phyloP scores from a whole-genome alignment of 2,888 invertebrate genomes.

The Subacronicta megacephala region DNA sequence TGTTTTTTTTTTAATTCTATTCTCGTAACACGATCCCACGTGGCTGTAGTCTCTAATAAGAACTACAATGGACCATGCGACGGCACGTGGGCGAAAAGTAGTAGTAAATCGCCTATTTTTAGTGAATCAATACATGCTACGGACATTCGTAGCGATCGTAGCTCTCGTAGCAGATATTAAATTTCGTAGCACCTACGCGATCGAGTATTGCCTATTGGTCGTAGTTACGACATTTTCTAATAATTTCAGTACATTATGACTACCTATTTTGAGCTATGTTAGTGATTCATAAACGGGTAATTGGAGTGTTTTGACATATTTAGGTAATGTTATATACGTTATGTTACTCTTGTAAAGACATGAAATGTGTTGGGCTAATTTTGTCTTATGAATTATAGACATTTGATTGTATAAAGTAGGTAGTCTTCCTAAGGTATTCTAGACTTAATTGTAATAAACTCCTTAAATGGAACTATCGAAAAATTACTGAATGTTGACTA shows the following conservation, averaged over 20 bases:
- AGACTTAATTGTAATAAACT: too few species aligned
- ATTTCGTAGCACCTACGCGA: constrained; percentile 21
- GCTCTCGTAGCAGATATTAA: constrained; percentile 6
- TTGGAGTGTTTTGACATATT: neutral
- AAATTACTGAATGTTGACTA: too few species aligned
- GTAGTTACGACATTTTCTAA: neutral
- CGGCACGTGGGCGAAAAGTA: constrained; percentile 23
- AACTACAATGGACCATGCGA: constrained; percentile 7
- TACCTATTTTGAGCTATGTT: too few species aligned
- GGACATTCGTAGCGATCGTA: constrained; percentile 8
- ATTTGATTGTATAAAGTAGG: too few species aligned
- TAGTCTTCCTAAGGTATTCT: too few species aligned
- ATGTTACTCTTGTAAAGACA: too few species aligned
- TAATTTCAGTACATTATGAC: neutral
- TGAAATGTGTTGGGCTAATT: too few species aligned
- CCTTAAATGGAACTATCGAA: too few species aligned
- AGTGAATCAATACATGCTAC: constrained; percentile 43
- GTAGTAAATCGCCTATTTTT: constrained; percentile 19
- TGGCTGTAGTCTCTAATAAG: constrained; percentile 23
- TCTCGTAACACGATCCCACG: neutral
- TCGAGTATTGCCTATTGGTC: neutral
- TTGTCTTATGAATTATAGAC: too few species aligned
- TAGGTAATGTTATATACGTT: too few species aligned
- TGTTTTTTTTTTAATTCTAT: neutral
- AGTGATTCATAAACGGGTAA: neutral